Conservation (phyloP, 2,797 vertebrate genomes). For the Pipistrellus nathusii region DNA sequence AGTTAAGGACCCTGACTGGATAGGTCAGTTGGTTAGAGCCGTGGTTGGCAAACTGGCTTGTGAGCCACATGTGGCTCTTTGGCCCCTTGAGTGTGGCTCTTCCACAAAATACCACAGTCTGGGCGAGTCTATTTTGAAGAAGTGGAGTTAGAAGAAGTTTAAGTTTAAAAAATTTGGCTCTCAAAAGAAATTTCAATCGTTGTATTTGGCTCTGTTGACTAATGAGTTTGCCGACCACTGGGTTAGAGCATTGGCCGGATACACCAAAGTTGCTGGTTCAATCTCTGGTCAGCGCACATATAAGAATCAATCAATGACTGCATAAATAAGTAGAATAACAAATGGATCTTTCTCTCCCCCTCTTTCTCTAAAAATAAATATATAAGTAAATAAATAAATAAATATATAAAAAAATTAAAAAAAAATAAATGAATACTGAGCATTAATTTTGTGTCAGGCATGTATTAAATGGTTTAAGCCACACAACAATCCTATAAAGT, state of each 20-base stretch:
- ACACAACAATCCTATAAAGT: not conserved
- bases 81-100: too few relatives aligned
- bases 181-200: too few relatives aligned
- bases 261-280: not conserved
- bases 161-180: too few relatives aligned
- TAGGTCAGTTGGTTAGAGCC: not conserved
- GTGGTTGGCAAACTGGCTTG: too few relatives aligned
- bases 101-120: too few relatives aligned
- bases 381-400: too few relatives aligned
- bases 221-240: too few relatives aligned
- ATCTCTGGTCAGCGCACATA: not conserved
- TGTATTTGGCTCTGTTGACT: too few relatives aligned
- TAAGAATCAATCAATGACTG: not conserved
- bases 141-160: too few relatives aligned
- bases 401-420: not conserved
- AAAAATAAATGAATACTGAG: constrained; percentile 11
- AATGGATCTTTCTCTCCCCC: not conserved
- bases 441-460: constrained; percentile 29
- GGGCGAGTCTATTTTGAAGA: too few relatives aligned
- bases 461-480: constrained; percentile 23
- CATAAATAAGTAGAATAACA: not conserved
- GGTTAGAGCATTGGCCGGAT: not conserved
- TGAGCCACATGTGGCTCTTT: too few relatives aligned
- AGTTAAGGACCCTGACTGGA: not conserved
- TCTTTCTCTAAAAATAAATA: not conserved